Evolutionary conservation across 35 echinoderm and acorn worm species (phyloP).

Genomic region (Diadema setosum): DNA sequence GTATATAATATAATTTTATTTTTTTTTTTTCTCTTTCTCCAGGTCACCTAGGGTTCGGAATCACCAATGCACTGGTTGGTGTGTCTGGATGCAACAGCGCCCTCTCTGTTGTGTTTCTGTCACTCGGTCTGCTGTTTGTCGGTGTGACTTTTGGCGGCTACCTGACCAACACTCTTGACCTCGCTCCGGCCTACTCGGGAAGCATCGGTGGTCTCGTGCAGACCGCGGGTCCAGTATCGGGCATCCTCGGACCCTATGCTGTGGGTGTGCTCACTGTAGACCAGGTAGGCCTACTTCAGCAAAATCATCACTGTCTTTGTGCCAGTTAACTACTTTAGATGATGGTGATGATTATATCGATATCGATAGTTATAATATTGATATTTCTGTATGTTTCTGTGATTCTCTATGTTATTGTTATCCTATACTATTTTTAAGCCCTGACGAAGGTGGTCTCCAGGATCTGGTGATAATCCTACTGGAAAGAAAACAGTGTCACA

Average conservation of each 20-base stretch:
- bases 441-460: no score
- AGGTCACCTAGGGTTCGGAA: not conserved
- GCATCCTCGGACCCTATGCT: not conserved
- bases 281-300: not conserved
- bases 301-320: no score
- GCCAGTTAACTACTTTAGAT: no score
- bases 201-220: slow-evolving; percentile 1
- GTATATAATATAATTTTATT: not conserved
- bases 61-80: not conserved
- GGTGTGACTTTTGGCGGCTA: not conserved
- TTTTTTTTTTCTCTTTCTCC: not conserved
- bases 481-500: no score
- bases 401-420: no score
- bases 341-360: no score
- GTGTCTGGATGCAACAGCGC: not conserved
- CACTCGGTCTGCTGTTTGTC: not conserved
- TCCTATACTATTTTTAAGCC: no score
- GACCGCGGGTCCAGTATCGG: not conserved
- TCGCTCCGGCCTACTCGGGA: not conserved
- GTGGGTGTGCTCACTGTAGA: not conserved
- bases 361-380: no score
- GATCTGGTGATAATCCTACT: no score
- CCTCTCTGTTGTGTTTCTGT: not conserved
- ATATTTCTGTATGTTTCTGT: no score
- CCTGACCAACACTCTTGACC: not conserved